Evolutionary conservation across 1,140 invertebrate genomes (phyloP), one percentile per base, ranked within the genome.

Genomic region (Hycleus phaleratus): DNA sequence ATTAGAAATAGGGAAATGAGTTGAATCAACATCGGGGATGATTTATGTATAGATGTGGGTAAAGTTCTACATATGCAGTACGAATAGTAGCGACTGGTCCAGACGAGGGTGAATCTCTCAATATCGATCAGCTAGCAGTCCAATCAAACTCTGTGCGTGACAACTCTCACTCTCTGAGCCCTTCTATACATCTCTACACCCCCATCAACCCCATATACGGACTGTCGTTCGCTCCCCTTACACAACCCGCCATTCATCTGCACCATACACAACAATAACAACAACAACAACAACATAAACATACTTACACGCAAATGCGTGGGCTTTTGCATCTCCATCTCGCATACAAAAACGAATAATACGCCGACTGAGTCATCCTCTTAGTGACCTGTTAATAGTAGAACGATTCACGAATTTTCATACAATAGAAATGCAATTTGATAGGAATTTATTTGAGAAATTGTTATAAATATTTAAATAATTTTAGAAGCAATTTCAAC

Each of bases 101-200:
- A 68, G 69, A 67, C 63, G 60, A 63, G 69, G 69, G 69, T 67
- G 69, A 71, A 69, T 71, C 69, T 71, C 64, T 69, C 63, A 65
- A 69, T 71, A 69, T 69, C 70, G 70, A 71, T 71, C 67, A 69
- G 65, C 42, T 60, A 67, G 67, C 65, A 70, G 70, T 60, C 70
- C 70, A 70, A 72, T 72, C 70, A 72, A 71, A 69, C 67, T 61
- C 56, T 70, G 70, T 72, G 70, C 70, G 70, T 72, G 70, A 72
- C 69, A 72, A 71, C 69, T 72, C 67, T 72, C 70, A 70, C 70
- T 72, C 64, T 71, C 63, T 60, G 56, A 56, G 61, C 59, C 67
- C 64, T 66, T 68, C 55, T 57, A 55, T 59, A 61, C 65, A 67
- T 59, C 18, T 18, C 18, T 18, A 18, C 18, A 18, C 18, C 65